These are phyloP conservation scores for Entomobrya multifasciata DNA, from an alignment of 2,888 invertebrate species.

Conservation along the genomic window DNA sequence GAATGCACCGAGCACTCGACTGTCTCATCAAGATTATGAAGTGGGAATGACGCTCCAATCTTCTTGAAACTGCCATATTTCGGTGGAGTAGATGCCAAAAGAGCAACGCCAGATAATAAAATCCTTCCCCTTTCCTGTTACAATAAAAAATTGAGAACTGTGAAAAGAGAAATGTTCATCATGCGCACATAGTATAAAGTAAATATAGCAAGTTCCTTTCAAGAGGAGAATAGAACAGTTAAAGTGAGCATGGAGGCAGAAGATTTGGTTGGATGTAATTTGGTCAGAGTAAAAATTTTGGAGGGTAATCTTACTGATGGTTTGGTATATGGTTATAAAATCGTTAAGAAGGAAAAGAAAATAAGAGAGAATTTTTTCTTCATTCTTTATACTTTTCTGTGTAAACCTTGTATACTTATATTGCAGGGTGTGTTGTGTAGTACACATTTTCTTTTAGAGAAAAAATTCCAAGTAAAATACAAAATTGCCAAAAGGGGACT, in stretches of 20 bases:
- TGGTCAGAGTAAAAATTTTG: conserved; percentile 57
- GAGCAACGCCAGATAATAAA: conserved; percentile 52
- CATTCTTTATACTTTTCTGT: conserved; percentile 19
- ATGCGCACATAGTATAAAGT: neutral
- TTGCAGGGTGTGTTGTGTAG: too few species aligned
- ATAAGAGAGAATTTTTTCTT: conserved; percentile 23
- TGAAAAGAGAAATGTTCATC: neutral
- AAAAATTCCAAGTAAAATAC: conserved; percentile 48
- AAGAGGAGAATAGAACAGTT: conserved; percentile 14
- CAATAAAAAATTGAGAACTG: neutral
- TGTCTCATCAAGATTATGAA: conserved; percentile 51
- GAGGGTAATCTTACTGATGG: conserved; percentile 63
- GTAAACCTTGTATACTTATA: neutral
- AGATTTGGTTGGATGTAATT: conserved; percentile 56
- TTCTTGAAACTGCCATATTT: conserved; percentile 1
- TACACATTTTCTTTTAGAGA: conserved; percentile 3
- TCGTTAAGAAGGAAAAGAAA: conserved; percentile 48
- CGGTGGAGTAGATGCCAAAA: conserved; percentile 41
- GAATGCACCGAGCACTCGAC: conserved; percentile 15
- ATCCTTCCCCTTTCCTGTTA: conserved; percentile 3
- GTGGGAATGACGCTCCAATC: conserved; percentile 41
- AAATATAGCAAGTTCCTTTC: neutral
- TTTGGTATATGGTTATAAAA: conserved; percentile 45
- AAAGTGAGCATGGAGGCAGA: conserved; percentile 31
- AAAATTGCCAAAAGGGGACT: conserved; percentile 62